Evolutionary conservation across 64 coral and sea anemone species (phyloP).

Genomic region (Montipora efflorescens): DNA sequence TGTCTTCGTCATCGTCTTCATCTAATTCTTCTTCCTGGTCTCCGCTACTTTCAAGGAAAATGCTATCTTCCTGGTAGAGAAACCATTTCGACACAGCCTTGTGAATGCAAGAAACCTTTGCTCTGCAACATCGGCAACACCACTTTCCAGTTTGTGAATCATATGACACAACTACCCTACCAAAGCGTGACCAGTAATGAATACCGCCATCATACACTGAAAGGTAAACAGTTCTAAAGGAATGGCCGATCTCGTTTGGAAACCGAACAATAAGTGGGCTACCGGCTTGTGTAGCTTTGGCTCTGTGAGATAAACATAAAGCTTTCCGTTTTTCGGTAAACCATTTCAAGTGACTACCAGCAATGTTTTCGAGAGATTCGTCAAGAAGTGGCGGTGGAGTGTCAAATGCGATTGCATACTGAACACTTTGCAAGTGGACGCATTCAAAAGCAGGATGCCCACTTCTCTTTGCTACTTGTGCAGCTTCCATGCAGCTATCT

Average conservation of each 20-base stretch:
- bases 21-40: not conserved
- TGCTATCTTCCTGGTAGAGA: constrained; percentile 7
- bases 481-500: constrained; percentile 8
- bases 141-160: not conserved
- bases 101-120: not conserved
- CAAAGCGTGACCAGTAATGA: constrained; percentile 28
- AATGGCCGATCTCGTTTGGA: not conserved
- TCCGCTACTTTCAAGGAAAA: not conserved
- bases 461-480: not conserved
- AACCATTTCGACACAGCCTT: constrained; percentile 32
- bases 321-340: constrained; percentile 19
- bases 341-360: constrained; percentile 5
- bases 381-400: not conserved
- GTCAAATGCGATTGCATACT: not conserved
- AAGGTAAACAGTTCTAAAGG: not conserved
- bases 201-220: constrained; percentile 35
- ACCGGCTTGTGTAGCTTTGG: not conserved
- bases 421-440: not conserved
- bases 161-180: not conserved
- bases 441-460: constrained; percentile 45
- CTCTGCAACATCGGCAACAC: not conserved
- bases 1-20: not conserved
- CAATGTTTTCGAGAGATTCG: not conserved
- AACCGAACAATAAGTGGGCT: constrained; percentile 17
- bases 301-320: not conserved